Evolutionary conservation across 2,888 invertebrate genomes (phyloP).

Genomic region (Leptopilina drosophilae): DNA sequence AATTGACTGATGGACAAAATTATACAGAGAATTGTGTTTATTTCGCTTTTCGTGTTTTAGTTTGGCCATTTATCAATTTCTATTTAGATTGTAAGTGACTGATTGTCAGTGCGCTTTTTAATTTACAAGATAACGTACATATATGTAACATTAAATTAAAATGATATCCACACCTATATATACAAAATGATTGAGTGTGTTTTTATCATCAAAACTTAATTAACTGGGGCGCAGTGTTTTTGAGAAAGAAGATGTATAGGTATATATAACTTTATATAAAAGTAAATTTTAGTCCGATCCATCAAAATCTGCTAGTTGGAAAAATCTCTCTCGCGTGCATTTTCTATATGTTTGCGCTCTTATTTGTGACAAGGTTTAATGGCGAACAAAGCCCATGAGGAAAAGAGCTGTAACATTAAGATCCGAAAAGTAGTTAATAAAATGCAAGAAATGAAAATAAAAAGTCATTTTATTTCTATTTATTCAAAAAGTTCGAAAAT

Average conservation of each 20-base stretch:
- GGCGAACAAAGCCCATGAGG: constrained; percentile 42
- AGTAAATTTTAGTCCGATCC: constrained; percentile 59
- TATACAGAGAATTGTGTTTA: too few relatives aligned
- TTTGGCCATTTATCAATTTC: too few relatives aligned
- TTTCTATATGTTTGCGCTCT: constrained; percentile 33
- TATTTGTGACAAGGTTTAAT: constrained; percentile 62
- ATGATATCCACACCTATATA: not conserved
- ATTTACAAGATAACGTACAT: too few relatives aligned
- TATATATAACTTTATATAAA: not conserved
- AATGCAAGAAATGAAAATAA: too few relatives aligned
- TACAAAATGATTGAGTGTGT: not conserved
- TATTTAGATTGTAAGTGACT: too few relatives aligned
- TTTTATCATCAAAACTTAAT: constrained; percentile 20
- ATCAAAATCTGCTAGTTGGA: constrained; percentile 60
- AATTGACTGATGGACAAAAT: too few relatives aligned
- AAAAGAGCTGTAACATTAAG: not conserved
- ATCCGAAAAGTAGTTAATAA: too few relatives aligned
- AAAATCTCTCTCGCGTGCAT: constrained; percentile 59
- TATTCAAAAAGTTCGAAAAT: too few relatives aligned
- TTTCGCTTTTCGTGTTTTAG: too few relatives aligned
- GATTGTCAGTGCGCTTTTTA: too few relatives aligned
- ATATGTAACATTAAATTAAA: not conserved
- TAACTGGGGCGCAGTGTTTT: not conserved
- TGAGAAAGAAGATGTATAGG: not conserved
- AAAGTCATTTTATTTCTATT: too few relatives aligned